Evolutionary conservation across 2,113 vertebrate genomes (phyloP).

Genomic region (Odocoileus hemionus): DNA sequence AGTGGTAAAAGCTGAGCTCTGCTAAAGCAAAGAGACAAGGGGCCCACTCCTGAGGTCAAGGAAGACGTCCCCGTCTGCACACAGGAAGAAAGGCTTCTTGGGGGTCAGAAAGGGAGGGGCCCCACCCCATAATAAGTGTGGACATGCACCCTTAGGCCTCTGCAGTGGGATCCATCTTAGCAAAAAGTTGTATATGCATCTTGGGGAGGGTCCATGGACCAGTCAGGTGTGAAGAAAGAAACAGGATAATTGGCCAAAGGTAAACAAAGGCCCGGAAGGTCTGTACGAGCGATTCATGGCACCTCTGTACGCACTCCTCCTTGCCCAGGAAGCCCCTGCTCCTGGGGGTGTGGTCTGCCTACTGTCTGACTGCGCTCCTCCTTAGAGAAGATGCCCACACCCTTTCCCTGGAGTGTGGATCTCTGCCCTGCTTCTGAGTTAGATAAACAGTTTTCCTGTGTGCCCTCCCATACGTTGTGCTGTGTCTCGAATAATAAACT

Average conservation of each 20-base stretch:
- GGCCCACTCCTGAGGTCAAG: not conserved
- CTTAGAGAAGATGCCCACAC: not conserved
- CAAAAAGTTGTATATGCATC: not conserved
- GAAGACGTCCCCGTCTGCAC: not conserved
- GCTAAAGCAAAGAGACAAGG: not conserved
- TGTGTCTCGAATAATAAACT: not conserved
- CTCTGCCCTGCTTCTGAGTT: not conserved
- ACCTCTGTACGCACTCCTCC: not conserved
- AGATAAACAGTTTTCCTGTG: not conserved
- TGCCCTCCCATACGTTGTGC: not conserved
- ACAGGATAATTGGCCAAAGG: not conserved
- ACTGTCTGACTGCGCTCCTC: not conserved
- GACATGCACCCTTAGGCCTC: not conserved
- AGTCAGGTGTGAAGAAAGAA: not conserved
- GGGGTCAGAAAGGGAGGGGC: not conserved
- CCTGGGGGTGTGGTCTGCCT: not conserved
- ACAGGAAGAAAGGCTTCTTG: not conserved
- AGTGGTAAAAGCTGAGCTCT: not conserved
- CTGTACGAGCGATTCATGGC: accelerated
- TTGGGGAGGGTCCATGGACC: not conserved
- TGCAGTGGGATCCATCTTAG: not conserved
- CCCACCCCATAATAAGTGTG: not conserved
- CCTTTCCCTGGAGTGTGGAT: not conserved
- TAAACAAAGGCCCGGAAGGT: not conserved
- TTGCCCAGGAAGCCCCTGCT: not conserved